Base-by-base conservation (phyloP, 2,888 invertebrate species). In the Mimas tiliae region DNA sequence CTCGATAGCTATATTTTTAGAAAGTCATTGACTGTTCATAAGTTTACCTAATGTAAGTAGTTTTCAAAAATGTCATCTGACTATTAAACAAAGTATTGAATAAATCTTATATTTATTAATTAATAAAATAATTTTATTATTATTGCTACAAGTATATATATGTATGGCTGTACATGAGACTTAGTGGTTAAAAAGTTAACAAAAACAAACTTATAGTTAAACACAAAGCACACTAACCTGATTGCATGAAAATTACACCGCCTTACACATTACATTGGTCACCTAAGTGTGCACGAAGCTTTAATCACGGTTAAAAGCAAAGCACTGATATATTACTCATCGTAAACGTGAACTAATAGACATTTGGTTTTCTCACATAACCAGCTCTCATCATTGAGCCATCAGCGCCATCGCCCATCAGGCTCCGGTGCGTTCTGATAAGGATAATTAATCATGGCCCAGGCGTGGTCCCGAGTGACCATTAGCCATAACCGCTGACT, bases 391-490 rank as follows among this genome's bases (percentile, higher is more conserved):
- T 91, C 91, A 90, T 90, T 78, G 87, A 89, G 83, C 83, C 87
- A 90, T 91, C 91, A 90, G 85, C 16, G 50, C 19, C 50, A 50
- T 76, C 68, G 71, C 19, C 19, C 50, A 50, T 76, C 68, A 72
- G 73, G 81, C 74, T 77, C 78, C 83, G 83, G 77, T 77, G 83
- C 77, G 82, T 72, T 77, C 79, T 85, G 93, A 93, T 92, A 91
- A 89, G 82, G 80, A 82, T 86, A 86, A 93, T 93, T 90, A 92
- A 93, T 93, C 92, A 92, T 86, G 75, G 75, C 73, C 77, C 80
- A 79, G 51, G 67, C 63, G 63, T 67, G 73, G 69, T 64, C 67
- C 69, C 76, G 85, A 85, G 84, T 93, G 92, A 91, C 91, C 92
- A 92, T 91, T 91, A 91, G 88, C 76, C 72, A 67, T 65, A 62